Evolutionary conservation across 2,888 invertebrate genomes (phyloP).

Genomic region (Euproctis similis): DNA sequence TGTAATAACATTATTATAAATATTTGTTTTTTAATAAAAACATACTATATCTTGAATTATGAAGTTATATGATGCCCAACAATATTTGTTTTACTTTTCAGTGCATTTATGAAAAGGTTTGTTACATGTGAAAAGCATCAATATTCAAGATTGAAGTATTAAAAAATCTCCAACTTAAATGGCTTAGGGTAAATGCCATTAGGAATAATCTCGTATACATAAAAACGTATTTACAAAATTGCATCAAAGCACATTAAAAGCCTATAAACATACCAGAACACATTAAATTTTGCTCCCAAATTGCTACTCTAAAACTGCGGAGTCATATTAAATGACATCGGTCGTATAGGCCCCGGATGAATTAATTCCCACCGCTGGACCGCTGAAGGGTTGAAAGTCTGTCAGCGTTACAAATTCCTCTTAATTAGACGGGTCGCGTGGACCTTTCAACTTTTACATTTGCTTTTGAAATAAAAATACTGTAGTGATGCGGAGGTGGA

Average conservation of each 20-base stretch:
- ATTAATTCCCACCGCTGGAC: conserved; percentile 23
- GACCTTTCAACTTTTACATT: conserved; percentile 26
- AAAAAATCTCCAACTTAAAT: no score
- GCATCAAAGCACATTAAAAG: conserved; percentile 17
- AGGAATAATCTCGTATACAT: no score
- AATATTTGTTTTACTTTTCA: no score
- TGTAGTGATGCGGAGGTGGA: no score
- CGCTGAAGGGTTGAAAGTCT: conserved; percentile 24
- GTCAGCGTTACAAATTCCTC: conserved; percentile 31
- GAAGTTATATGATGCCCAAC: no score
- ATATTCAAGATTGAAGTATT: no score
- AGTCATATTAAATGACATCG: conserved; percentile 8
- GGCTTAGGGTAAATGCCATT: no score
- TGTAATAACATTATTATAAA: no score
- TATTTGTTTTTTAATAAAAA: no score
- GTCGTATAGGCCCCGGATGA: conserved; percentile 25
- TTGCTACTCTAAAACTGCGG: conserved; percentile 10
- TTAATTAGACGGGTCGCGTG: conserved; percentile 29
- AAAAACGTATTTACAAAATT: conserved; percentile 13
- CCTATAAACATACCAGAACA: conserved; percentile 7
- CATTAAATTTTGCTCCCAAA: conserved; percentile 11
- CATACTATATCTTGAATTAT: no score
- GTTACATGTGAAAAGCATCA: no score
- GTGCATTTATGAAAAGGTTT: no score
- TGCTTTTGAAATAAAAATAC: conserved; percentile 17